Evolutionary conservation across 2,888 invertebrate genomes (phyloP).

Genomic region (Caenorhabditis afra): DNA sequence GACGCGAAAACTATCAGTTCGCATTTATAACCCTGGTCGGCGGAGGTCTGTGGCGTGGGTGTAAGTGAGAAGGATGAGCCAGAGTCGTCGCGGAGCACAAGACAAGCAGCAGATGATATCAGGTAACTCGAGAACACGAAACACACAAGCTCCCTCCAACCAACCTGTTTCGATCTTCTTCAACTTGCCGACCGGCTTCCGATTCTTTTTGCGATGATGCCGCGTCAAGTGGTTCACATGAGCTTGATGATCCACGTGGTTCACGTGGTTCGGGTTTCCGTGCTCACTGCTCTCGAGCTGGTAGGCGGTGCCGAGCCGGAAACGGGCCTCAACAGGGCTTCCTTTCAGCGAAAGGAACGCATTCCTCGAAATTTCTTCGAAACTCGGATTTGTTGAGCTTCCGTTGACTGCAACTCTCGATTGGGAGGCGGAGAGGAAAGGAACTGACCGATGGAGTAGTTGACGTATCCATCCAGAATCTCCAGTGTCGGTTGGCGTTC

Average conservation of each 20-base stretch:
- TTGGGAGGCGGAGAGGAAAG: neutral
- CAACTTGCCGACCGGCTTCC: slow-evolving; percentile 46
- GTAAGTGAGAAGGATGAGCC: slow-evolving; percentile 45
- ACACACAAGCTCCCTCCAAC: slow-evolving; percentile 26
- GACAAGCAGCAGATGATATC: slow-evolving; percentile 38
- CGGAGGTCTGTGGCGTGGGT: slow-evolving; percentile 47
- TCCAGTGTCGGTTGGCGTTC: slow-evolving; percentile 52
- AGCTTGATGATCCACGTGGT: slow-evolving; percentile 38
- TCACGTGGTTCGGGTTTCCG: slow-evolving; percentile 30
- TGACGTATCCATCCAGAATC: slow-evolving; percentile 59
- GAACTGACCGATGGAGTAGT: slow-evolving; percentile 56
- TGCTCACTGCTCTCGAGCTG: slow-evolving; percentile 45
- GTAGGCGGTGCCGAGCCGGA: slow-evolving; percentile 49
- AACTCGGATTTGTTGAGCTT: slow-evolving; percentile 38
- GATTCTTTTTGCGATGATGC: slow-evolving; percentile 55
- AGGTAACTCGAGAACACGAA: slow-evolving; percentile 57
- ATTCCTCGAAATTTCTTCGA: slow-evolving; percentile 50
- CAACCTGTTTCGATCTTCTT: slow-evolving; percentile 50
- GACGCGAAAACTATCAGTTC: slow-evolving; percentile 30
- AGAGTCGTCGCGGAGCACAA: slow-evolving; percentile 3
- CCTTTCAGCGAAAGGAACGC: slow-evolving; percentile 55
- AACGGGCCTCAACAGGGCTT: slow-evolving; percentile 45
- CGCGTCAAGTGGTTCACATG: slow-evolving; percentile 43
- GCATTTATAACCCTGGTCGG: slow-evolving; percentile 33
- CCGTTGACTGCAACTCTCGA: slow-evolving; percentile 25